Evolutionary conservation across 2,113 vertebrate species (phyloP), one percentile per base, ranked within the genome.

Genomic region (Lynx canadensis): DNA sequence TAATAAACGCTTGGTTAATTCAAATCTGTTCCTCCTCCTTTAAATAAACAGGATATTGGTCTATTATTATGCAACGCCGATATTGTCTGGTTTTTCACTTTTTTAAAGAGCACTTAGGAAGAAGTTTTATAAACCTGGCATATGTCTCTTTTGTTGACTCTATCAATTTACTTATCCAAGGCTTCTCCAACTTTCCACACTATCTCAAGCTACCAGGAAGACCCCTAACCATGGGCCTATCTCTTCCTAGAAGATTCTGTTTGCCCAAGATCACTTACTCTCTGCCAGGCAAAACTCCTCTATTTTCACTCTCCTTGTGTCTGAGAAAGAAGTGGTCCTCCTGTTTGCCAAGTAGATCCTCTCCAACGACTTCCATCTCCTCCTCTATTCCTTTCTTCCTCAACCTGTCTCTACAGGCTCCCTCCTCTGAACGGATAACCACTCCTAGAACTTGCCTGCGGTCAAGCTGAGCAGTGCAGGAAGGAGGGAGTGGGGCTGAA

Each of bases 11-110:
- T 95, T 96, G 78, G 94, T 94, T 97, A 95, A 98, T 86, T 97
- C 89, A 88, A 76, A 60, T 92, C 71, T 94, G 79, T 57, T 96
- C 31, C 27, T 95, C 85, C 48, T 85, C 38, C 69, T 89, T 90
- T 74, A 95, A 94, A 96, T 82, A 96, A 95, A 98, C 87, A 97
- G 93, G 85, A 95, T 95, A 97, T 78, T 13, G 66, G 31, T 84
- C 92, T 96, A 78, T 94, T 97, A 89, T 92, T 82, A 95, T 69
- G 82, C 89, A 92, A 81, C 74, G 18, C 50, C 66, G n/a, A 85
- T 19, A 31, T 11, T 80, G 45, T 95, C 78, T 65, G 21, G 52
- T 33, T 79, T 91, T 85, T 66, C 0, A 65, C 66, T 83, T 73
- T 52, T 33, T 45, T 23, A 83, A 74, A 91, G 29, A 52, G 23